A percentile compares a stretch with the other conserved stretches of the same genome.
These are phyloP conservation scores for Dolichoris vasculosae DNA, from an alignment of 1,140 invertebrate genomes.

Conservation along the genomic window DNA sequence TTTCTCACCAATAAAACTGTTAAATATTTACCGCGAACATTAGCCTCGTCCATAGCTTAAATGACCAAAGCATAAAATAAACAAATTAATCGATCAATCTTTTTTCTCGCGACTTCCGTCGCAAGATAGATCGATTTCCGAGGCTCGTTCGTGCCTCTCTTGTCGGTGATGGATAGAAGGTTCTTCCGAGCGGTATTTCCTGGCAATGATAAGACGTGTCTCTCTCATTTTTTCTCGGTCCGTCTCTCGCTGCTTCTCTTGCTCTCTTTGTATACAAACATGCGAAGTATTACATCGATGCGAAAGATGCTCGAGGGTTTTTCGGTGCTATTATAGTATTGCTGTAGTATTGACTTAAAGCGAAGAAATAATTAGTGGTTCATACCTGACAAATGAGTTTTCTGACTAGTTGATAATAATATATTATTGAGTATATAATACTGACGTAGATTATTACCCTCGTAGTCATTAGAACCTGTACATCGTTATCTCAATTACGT, in stretches of 20 bases:
- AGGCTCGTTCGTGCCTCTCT: constrained; percentile 28
- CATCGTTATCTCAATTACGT: no score
- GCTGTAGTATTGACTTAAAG: no score
- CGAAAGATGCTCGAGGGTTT: no score
- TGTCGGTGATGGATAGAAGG: constrained; percentile 36
- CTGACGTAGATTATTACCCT: no score
- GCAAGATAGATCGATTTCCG: constrained; percentile 38
- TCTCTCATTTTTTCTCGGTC: background rate
- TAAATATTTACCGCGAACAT: background rate
- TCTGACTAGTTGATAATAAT: no score
- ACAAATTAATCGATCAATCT: constrained; percentile 10
- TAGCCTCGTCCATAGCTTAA: background rate
- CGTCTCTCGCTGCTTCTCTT: background rate
- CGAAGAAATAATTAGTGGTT: no score
- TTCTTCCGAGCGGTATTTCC: constrained; percentile 2
- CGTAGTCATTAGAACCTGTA: no score
- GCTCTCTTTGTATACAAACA: background rate
- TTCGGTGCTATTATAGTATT: no score
- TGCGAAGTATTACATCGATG: no score
- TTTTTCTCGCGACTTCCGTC: constrained; percentile 40
- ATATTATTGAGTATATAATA: no score
- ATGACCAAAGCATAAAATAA: constrained; percentile 5
- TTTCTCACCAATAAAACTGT: background rate
- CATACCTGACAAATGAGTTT: no score
- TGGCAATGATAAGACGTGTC: background rate